Evolutionary conservation across 2,113 vertebrate genomes (phyloP).

Genomic region (Panthera leo): DNA sequence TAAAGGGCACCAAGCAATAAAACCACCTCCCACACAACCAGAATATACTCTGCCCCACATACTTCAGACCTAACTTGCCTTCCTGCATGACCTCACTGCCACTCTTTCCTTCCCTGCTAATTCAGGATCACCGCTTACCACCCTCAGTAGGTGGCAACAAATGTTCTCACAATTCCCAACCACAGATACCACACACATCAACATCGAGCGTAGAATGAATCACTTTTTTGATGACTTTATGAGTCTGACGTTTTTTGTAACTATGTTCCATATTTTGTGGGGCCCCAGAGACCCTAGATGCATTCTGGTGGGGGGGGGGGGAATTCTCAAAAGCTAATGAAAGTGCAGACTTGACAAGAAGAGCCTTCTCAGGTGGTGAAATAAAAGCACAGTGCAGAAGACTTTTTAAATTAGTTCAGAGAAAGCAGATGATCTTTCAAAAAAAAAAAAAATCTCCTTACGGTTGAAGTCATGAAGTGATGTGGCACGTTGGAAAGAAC

Average conservation of each 20-base stretch:
- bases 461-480: neutral
- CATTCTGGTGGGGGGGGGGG: neutral
- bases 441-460: neutral
- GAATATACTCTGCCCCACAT: fast-evolving
- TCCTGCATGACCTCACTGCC: fast-evolving
- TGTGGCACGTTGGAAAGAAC: neutral
- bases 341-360: neutral
- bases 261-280: neutral
- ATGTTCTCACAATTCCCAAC: neutral
- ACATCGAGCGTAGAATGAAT: neutral
- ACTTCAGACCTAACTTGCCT: neutral
- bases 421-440: neutral
- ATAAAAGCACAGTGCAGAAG: neutral
- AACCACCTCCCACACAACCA: neutral
- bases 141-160: neutral
- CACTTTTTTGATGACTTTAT: neutral
- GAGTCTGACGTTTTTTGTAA: neutral
- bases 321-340: neutral
- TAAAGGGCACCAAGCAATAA: neutral
- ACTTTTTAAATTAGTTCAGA: neutral
- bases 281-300: neutral
- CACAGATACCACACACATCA: neutral
- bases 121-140: neutral
- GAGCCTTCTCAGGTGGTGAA: neutral
- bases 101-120: fast-evolving